Conservation (phyloP, 2,888 invertebrate species). For the Camptogramma bilineatum region DNA sequence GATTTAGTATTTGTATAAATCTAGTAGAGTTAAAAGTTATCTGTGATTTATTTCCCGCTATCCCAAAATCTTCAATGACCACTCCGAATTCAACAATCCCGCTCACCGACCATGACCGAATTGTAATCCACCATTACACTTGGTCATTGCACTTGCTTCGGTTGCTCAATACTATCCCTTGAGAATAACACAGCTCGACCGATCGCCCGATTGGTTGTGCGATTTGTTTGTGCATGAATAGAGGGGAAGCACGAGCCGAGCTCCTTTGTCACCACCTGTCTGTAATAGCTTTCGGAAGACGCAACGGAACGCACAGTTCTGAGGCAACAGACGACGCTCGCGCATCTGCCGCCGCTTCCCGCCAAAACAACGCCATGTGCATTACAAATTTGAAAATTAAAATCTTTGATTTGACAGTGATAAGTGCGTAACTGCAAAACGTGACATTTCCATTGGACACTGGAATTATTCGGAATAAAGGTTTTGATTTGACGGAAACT, state of each 20-base stretch:
- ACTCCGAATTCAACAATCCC: constrained; percentile 37
- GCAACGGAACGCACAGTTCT: constrained; percentile 53
- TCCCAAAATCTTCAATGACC: constrained; percentile 22
- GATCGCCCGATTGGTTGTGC: constrained; percentile 51
- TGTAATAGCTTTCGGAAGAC: constrained; percentile 81
- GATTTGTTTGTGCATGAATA: constrained; percentile 44
- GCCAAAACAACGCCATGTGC: constrained; percentile 67
- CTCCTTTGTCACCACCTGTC: constrained; percentile 82
- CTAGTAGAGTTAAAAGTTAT: not conserved
- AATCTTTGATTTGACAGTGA: constrained; percentile 11
- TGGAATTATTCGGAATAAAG: not conserved
- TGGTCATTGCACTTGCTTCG: constrained; percentile 44
- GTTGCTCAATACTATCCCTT: constrained; percentile 40
- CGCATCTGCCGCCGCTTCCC: constrained; percentile 77
- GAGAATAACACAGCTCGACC: constrained; percentile 43
- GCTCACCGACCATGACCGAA: constrained; percentile 43
- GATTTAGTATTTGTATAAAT: no score
- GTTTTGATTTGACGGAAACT: constrained; percentile 3
- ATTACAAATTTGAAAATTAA: constrained; percentile 6
- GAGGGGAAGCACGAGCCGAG: constrained; percentile 76
- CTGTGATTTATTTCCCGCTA: constrained; percentile 22
- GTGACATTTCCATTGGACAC: constrained; percentile 9
- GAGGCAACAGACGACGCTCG: constrained; percentile 64
- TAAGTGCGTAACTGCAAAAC: constrained; percentile 20
- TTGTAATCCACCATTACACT: constrained; percentile 45